Evolutionary conservation across 2,797 vertebrate species (phyloP).

Genomic region (Allobates femoralis): DNA sequence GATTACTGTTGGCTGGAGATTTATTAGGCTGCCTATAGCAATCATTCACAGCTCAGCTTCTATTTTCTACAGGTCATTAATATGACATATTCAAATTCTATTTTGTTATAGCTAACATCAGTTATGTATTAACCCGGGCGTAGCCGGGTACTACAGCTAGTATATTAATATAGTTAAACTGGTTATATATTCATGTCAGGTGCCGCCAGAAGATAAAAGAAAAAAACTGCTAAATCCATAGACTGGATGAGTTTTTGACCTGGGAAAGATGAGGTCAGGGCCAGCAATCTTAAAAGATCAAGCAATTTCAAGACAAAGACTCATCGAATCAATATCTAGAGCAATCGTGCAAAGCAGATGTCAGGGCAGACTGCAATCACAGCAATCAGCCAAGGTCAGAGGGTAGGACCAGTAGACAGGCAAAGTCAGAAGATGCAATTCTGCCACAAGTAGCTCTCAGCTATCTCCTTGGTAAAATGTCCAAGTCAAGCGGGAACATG

Average conservation of each 20-base stretch:
- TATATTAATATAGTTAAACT: not conserved
- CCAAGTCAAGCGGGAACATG: not conserved
- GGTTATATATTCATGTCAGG: not conserved
- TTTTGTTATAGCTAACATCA: no score
- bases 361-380: not conserved
- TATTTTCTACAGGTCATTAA: no score
- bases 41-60: no score
- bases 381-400: slow-evolving; percentile 3
- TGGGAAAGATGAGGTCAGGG: not conserved
- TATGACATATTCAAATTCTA: no score
- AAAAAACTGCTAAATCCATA: not conserved
- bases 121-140: no score
- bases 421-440: not conserved
- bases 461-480: not conserved
- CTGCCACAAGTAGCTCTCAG: not conserved
- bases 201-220: not conserved
- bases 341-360: not conserved
- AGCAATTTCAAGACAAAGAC: not conserved
- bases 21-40: no score
- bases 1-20: no score
- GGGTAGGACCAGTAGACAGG: not conserved
- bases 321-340: not conserved
- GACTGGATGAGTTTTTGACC: not conserved
- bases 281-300: not conserved
- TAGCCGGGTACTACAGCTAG: no score